Evolutionary conservation across 2,797 vertebrate genomes (phyloP).

Genomic region (Mus spretus): DNA sequence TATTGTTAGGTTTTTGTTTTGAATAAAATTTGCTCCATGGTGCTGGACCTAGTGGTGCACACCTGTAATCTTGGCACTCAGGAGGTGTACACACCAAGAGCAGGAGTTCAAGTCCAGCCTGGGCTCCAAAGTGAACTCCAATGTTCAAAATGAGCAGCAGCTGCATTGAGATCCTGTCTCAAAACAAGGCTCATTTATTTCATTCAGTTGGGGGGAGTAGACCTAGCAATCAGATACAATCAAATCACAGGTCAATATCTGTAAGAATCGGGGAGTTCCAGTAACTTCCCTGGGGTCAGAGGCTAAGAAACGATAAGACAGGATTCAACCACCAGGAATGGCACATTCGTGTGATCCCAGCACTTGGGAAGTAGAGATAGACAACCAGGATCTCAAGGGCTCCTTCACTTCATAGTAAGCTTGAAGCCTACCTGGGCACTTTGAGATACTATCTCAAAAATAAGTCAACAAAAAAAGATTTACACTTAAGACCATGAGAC

Average conservation of each 20-base stretch:
- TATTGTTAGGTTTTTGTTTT: not conserved
- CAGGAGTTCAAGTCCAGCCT: not conserved
- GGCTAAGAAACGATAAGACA: not conserved
- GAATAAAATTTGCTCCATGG: not conserved
- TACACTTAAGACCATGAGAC: not conserved
- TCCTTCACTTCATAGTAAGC: not conserved
- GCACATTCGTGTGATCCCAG: not conserved
- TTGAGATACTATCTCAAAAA: not conserved
- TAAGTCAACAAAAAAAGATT: not conserved
- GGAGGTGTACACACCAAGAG: not conserved
- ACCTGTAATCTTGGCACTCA: not conserved
- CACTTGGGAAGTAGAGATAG: not conserved
- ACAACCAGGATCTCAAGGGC: not conserved
- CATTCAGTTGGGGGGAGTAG: not conserved
- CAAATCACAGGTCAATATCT: not conserved
- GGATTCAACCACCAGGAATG: not conserved
- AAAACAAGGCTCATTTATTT: not conserved
- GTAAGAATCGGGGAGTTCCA: not conserved
- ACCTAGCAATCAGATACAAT: not conserved
- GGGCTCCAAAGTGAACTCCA: not conserved
- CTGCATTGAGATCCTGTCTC: too few species aligned
- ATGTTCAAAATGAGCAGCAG: not conserved
- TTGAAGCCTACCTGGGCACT: not conserved
- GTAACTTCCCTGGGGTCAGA: not conserved
- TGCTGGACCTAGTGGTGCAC: not conserved